A percentile compares a stretch with the other conserved stretches of the same genome.
Conservation (phyloP, 2,113 vertebrate species). For the Tor tambroides region DNA sequence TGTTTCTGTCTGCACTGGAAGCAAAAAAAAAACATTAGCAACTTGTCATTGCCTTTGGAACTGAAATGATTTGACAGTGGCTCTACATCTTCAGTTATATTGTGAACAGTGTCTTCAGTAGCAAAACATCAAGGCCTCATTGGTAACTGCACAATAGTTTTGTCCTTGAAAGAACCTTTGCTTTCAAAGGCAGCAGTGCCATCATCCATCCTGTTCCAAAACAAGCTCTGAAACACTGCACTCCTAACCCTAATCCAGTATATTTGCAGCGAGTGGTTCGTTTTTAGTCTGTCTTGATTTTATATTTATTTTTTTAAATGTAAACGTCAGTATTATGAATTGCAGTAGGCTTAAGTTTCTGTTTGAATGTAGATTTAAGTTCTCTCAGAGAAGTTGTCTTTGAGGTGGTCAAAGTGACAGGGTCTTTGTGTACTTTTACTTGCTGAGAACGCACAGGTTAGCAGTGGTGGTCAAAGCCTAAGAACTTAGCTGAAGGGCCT, state of each 20-base stretch:
- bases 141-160: conserved; percentile 10
- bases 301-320: not conserved
- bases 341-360: not conserved
- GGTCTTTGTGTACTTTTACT: conserved; percentile 17
- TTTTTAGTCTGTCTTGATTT: conserved; percentile 4
- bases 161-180: conserved; percentile 25
- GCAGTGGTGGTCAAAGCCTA: conserved; percentile 28
- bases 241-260: not conserved
- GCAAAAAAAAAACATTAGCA: not conserved
- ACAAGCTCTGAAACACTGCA: not conserved
- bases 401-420: not conserved
- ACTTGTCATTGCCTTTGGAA: not conserved
- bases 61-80: not conserved
- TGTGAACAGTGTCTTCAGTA: not conserved
- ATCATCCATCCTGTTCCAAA: not conserved
- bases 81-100: not conserved
- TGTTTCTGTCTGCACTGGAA: not conserved
- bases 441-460: conserved; percentile 42
- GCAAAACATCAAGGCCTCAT: not conserved
- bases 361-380: not conserved
- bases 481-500: not conserved
- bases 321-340: conserved; percentile 22
- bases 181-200: not conserved
- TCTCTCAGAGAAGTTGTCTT: not conserved
- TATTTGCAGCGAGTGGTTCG: not conserved